A percentile compares a stretch with the other conserved stretches of the same genome.
Evolutionary conservation across 53 echinoderm and acorn worm species (phyloP).

Genomic region (Arbacia lixula): DNA sequence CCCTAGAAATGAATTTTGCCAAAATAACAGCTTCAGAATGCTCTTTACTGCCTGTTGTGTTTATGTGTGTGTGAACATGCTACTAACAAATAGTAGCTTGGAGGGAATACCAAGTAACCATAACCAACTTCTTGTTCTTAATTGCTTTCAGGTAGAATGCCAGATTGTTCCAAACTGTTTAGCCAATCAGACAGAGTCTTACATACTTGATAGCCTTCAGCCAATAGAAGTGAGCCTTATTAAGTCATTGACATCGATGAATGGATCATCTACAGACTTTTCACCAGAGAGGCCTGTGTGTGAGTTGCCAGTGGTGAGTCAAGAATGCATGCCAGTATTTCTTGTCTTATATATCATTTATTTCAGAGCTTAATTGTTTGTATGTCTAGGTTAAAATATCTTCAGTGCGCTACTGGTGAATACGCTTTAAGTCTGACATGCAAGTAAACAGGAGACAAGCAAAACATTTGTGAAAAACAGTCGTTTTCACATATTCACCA

Average conservation of each 20-base stretch:
- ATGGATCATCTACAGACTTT: background rate
- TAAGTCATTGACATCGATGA: background rate
- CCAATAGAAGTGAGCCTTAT: background rate
- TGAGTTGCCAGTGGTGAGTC: slow-evolving; percentile 61
- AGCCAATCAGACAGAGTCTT: slow-evolving; percentile 26
- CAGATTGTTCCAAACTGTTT: slow-evolving; percentile 28
- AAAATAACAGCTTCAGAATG: no score
- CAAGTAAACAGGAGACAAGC: no score
- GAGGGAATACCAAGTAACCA: no score
- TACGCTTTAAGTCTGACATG: no score
- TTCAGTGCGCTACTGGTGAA: no score
- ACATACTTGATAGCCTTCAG: slow-evolving; percentile 4
- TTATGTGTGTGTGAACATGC: no score
- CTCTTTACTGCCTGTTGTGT: no score
- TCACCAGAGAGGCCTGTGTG: slow-evolving; percentile 33
- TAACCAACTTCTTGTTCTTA: background rate
- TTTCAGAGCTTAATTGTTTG: background rate
- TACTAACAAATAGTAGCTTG: no score
- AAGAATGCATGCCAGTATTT: background rate
- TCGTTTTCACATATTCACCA: no score
- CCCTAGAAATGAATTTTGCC: no score
- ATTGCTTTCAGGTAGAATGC: slow-evolving; percentile 48
- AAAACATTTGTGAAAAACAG: no score
- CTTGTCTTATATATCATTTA: background rate
- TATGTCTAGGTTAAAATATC: no score